Conservation (phyloP, 2,888 invertebrate genomes). For the Chaetoderma sp. region DNA sequence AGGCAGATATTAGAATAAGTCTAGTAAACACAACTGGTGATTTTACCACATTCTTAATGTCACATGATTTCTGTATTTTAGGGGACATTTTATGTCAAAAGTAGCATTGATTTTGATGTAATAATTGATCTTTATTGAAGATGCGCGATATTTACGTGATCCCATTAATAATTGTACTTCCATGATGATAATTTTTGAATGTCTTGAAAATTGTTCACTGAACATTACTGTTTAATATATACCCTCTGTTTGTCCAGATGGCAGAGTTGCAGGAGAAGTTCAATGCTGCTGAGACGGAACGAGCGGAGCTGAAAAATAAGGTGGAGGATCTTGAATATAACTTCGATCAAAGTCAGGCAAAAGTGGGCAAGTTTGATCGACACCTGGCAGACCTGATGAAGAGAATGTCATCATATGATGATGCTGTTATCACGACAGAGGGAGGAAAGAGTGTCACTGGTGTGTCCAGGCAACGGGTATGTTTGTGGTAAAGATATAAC, state of each 20-base stretch:
- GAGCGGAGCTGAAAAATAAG: constrained; percentile 94
- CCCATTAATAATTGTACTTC: no score
- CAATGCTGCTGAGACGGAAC: constrained; percentile 90
- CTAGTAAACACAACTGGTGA: no score
- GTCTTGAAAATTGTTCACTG: neutral
- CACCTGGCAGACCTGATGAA: constrained; percentile 93
- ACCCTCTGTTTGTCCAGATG: constrained; percentile 40
- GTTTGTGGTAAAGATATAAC: no score
- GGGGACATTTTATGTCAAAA: no score
- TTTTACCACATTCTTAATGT: no score
- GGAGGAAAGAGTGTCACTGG: constrained; percentile 60
- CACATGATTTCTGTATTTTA: no score
- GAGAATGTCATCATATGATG: constrained; percentile 75
- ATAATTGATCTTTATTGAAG: no score
- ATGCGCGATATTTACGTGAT: no score
- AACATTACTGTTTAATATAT: neutral
- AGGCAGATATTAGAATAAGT: no score
- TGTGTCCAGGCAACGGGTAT: constrained; percentile 65
- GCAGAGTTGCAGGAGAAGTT: constrained; percentile 78
- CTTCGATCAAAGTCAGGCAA: constrained; percentile 72
- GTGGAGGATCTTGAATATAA: constrained; percentile 91
- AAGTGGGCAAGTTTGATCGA: constrained; percentile 92
- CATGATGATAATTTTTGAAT: no score
- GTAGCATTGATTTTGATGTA: no score
- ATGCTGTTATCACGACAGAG: constrained; percentile 59